Conservation (phyloP, 2,113 vertebrate species). For the Propithecus coquereli region DNA sequence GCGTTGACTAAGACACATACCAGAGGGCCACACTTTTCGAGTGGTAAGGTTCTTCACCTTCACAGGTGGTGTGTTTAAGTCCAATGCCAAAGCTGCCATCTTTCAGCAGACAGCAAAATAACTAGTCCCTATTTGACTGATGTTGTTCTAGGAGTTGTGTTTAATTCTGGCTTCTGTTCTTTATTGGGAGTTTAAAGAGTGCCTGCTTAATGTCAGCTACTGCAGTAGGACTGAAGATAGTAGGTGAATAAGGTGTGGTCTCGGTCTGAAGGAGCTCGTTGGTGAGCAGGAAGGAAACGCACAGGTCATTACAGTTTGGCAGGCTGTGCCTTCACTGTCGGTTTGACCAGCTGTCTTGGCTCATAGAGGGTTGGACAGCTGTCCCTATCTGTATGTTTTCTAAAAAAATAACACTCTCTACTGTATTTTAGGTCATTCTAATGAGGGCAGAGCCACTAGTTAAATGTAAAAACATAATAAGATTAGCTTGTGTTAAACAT, state of each 20-base stretch:
- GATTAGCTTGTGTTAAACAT: neutral
- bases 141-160: neutral
- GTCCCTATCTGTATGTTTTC: neutral
- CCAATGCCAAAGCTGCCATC: accelerated
- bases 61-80: accelerated
- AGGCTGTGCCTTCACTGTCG: accelerated
- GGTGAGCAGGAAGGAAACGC: neutral
- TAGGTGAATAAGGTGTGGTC: neutral
- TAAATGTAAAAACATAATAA: neutral
- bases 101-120: accelerated
- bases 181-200: neutral
- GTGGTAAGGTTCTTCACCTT: slow-evolving; percentile 82
- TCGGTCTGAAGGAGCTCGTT: neutral
- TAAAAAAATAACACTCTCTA: neutral
- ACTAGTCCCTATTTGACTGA: neutral
- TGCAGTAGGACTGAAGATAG: neutral
- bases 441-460: neutral
- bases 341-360: neutral
- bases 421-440: neutral
- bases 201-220: neutral
- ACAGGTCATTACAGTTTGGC: accelerated
- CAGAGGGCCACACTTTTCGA: slow-evolving; percentile 88
- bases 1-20: slow-evolving; percentile 84
- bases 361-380: neutral
- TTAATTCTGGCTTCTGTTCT: neutral